These are phyloP conservation scores for Embiotoca jacksoni DNA, from an alignment of 2,113 vertebrate genomes.

Conservation along the genomic window DNA sequence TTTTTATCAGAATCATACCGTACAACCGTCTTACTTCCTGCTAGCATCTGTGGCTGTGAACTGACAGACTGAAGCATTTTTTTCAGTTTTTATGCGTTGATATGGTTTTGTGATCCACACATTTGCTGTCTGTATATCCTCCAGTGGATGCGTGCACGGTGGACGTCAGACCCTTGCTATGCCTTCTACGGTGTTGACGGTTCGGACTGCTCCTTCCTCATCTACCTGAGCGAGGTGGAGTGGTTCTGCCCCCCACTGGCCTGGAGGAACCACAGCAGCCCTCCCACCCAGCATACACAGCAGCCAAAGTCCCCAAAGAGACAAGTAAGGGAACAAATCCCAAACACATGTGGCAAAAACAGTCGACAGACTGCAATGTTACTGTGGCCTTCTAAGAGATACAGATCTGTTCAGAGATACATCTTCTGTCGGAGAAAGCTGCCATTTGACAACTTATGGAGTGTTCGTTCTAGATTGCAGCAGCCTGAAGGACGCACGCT, in stretches of 20 bases:
- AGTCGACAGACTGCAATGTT: neutral
- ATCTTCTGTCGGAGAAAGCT: neutral
- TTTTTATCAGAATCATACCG: too few relatives aligned
- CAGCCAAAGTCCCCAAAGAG: constrained; percentile 71
- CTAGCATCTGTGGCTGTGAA: neutral
- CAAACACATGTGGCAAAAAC: too few relatives aligned
- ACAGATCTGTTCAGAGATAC: neutral
- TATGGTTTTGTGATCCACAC: neutral
- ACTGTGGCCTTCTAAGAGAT: too few relatives aligned
- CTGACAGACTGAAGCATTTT: too few relatives aligned
- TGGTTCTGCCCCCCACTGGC: constrained; percentile 96
- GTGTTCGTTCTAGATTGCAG: too few relatives aligned
- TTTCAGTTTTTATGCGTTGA: neutral
- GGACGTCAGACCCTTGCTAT: constrained; percentile 98
- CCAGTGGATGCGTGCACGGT: constrained; percentile 98
- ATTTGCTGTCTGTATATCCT: neutral
- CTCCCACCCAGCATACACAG: constrained; percentile 73
- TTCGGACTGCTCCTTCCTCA: constrained; percentile 96
- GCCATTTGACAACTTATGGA: too few relatives aligned
- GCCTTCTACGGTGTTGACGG: constrained; percentile 97
- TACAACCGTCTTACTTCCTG: neutral
- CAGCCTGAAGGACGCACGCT: too few relatives aligned
- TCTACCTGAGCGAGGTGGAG: constrained; percentile 98
- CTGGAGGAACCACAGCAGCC: constrained; percentile 90
- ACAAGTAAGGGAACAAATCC: constrained; percentile 83